phyloP scores from a whole-genome alignment of 2,888 invertebrate genomes.

The Allophyes oxyacanthae region DNA sequence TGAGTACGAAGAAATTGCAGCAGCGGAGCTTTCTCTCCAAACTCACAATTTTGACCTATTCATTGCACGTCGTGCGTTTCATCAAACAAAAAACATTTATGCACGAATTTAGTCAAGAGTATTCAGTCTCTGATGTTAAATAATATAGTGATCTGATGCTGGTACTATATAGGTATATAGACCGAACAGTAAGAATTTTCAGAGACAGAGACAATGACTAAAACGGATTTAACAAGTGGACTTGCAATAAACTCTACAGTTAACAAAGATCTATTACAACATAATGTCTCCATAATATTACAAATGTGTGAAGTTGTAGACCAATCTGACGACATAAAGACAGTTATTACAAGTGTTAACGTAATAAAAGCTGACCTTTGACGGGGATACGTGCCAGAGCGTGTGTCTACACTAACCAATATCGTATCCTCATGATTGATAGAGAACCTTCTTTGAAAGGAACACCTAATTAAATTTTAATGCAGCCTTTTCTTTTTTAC shows the following conservation, averaged over 20 bases:
- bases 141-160: slow-evolving; percentile 21
- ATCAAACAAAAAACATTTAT: slow-evolving; percentile 28
- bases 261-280: slow-evolving; percentile 31
- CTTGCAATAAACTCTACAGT: slow-evolving; percentile 21
- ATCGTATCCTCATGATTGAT: slow-evolving; percentile 62
- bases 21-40: slow-evolving; percentile 49
- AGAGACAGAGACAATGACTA: slow-evolving; percentile 12
- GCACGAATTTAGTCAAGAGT: slow-evolving; percentile 22
- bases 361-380: slow-evolving; percentile 59
- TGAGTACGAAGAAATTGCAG: slow-evolving; percentile 43
- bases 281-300: slow-evolving; percentile 11
- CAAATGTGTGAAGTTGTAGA: slow-evolving; percentile 24
- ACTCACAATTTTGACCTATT: slow-evolving; percentile 36
- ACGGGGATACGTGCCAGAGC: slow-evolving; percentile 53
- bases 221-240: not conserved
- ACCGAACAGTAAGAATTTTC: slow-evolving; percentile 28
- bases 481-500: slow-evolving; percentile 48
- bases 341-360: slow-evolving; percentile 44
- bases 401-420: slow-evolving; percentile 57
- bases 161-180: slow-evolving; percentile 19
- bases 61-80: slow-evolving; percentile 38
- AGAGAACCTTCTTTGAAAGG: slow-evolving; percentile 42
- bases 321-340: slow-evolving; percentile 46
- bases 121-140: too few species aligned
- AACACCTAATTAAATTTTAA: slow-evolving; percentile 52